phyloP scores from a whole-genome alignment of 2,797 vertebrate species.

The Parambassis ranga region DNA sequence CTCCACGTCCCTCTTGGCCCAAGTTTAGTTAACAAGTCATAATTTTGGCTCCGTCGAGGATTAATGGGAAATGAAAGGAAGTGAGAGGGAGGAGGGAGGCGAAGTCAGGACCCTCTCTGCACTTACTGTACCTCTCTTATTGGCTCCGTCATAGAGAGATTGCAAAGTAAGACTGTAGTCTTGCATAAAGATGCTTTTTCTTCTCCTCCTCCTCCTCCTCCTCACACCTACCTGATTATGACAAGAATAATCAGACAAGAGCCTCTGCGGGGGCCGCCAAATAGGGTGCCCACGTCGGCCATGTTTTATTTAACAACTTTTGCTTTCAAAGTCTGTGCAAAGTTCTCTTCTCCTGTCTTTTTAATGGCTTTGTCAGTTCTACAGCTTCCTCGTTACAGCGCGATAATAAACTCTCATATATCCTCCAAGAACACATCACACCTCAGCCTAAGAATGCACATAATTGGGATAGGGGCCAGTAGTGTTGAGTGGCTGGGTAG shows the following conservation, averaged over 20 bases:
- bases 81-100: conserved; percentile 16
- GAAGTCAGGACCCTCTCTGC: conserved; percentile 12
- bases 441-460: conserved; percentile 39
- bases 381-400: conserved; percentile 52
- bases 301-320: conserved; percentile 76
- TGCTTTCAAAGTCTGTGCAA: conserved; percentile 64
- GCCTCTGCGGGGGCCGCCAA: conserved; percentile 58
- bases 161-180: conserved; percentile 34
- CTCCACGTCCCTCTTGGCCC: conserved; percentile 61
- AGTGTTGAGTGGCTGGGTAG: conserved; percentile 15
- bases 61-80: conserved; percentile 54
- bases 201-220: conserved; percentile 34
- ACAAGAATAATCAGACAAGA: conserved; percentile 71
- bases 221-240: conserved; percentile 67
- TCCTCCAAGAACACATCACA: conserved; percentile 53
- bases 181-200: conserved; percentile 54
- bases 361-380: conserved; percentile 65
- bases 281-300: conserved; percentile 55
- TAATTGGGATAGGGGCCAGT: conserved; percentile 50
- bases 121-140: conserved; percentile 17
- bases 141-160: conserved; percentile 26
- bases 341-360: conserved; percentile 54
- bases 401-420: conserved; percentile 65
- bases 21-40: conserved; percentile 80
- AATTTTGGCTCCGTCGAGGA: conserved; percentile 61